Evolutionary conservation across 1,140 invertebrate species (phyloP).

Genomic region (Phocides pigmalion): DNA sequence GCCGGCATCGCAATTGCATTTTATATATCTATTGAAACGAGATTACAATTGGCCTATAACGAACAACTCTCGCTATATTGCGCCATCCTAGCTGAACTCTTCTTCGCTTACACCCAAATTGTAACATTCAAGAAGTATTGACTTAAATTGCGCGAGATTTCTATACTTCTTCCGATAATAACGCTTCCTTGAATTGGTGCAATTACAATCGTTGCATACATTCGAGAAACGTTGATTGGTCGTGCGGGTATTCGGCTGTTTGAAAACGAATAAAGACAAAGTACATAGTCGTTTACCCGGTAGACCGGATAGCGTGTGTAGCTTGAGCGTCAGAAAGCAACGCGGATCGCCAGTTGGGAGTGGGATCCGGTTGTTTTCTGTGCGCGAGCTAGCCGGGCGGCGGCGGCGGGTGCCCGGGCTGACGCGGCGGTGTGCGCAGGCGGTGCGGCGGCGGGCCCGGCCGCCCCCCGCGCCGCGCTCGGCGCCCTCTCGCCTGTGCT

Average conservation of each 20-base stretch:
- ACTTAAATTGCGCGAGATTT: slow-evolving; percentile 33
- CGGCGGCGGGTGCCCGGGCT: slow-evolving; percentile 86
- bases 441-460: slow-evolving; percentile 64
- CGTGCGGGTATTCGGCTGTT: slow-evolving; percentile 1
- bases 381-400: slow-evolving; percentile 10
- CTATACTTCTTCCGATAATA: slow-evolving; percentile 15
- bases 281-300: neutral
- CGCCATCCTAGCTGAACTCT: slow-evolving; percentile 8
- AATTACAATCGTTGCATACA: neutral
- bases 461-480: slow-evolving; percentile 62
- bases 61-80: slow-evolving; percentile 8
- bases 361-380: slow-evolving; percentile 5
- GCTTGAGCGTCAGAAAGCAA: slow-evolving; percentile 12
- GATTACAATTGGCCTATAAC: slow-evolving; percentile 9
- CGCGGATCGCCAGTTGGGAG: neutral
- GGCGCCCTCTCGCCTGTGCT: slow-evolving; percentile 73
- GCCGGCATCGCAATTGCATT: slow-evolving; percentile 8
- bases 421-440: slow-evolving; percentile 83
- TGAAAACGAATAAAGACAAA: neutral
- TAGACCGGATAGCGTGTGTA: neutral
- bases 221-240: slow-evolving; percentile 3
- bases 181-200: slow-evolving; percentile 2
- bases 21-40: neutral
- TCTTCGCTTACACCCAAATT: slow-evolving; percentile 26
- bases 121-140: slow-evolving; percentile 27